Percentiles rank a stretch among this genome's conserved stretches.
phyloP scores from a whole-genome alignment of 2,113 vertebrate species.

The Pelvicachromis taeniatus region DNA sequence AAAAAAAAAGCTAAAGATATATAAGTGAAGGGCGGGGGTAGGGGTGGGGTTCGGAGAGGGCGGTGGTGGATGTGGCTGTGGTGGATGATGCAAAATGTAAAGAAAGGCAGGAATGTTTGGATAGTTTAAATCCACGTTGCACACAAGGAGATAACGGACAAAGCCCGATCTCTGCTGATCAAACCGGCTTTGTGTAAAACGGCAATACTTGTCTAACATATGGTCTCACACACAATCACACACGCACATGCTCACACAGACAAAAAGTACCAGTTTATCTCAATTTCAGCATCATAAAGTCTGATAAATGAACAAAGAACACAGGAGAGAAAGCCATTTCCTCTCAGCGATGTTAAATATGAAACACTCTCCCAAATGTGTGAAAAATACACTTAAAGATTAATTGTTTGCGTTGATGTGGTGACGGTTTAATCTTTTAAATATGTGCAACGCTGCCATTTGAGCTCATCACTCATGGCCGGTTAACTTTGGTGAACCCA shows the following conservation, averaged over 20 bases:
- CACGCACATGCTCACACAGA: neutral
- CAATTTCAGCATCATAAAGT: slow-evolving; percentile 6
- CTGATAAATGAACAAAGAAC: slow-evolving; percentile 9
- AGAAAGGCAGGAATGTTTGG: slow-evolving; percentile 59
- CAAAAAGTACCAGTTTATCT: slow-evolving; percentile 22
- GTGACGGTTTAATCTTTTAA: slow-evolving; percentile 48
- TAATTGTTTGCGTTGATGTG: slow-evolving; percentile 52
- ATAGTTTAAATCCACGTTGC: slow-evolving; percentile 63
- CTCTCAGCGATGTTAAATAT: neutral
- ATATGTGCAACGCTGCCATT: slow-evolving; percentile 41
- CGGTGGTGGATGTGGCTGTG: neutral
- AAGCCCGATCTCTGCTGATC: slow-evolving; percentile 14
- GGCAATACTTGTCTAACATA: slow-evolving; percentile 5
- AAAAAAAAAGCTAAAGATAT: slow-evolving; percentile 20
- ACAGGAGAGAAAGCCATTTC: neutral
- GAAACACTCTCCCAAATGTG: slow-evolving; percentile 24
- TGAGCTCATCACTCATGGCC: slow-evolving; percentile 55
- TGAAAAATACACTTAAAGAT: slow-evolving; percentile 38
- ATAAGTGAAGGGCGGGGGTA: neutral
- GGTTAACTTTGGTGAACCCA: slow-evolving; percentile 41
- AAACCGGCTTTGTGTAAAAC: slow-evolving; percentile 37
- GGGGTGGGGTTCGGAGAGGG: neutral
- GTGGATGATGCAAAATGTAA: slow-evolving; percentile 12
- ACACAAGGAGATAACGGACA: slow-evolving; percentile 52
- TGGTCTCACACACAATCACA: neutral